Evolutionary conservation across 2,797 vertebrate genomes (phyloP).

Genomic region (Pantherophis alleghaniensis): DNA sequence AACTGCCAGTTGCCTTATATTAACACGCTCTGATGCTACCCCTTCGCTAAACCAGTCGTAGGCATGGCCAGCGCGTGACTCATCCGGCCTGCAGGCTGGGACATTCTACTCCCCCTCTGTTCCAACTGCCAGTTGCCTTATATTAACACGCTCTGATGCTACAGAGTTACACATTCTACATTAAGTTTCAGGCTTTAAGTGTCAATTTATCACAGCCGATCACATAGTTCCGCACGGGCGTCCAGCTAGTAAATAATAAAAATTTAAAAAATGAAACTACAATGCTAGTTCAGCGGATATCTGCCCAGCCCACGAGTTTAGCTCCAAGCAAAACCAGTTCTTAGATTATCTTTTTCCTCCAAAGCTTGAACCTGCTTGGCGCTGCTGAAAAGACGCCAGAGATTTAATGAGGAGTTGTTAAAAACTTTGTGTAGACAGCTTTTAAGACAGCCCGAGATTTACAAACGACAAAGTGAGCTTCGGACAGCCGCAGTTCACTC

Average conservation of each 20-base stretch:
- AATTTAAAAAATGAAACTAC: background rate
- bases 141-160: too few species aligned
- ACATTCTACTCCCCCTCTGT: too few species aligned
- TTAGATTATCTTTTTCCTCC: background rate
- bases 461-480: background rate
- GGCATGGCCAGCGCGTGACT: too few species aligned
- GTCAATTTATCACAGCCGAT: too few species aligned
- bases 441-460: background rate
- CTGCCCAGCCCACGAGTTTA: background rate
- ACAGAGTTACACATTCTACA: too few species aligned
- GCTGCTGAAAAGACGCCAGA: rapidly evolving
- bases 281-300: background rate
- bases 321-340: background rate
- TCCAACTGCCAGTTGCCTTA: too few species aligned
- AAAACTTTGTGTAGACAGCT: background rate
- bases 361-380: background rate
- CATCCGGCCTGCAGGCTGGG: too few species aligned
- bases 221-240: too few species aligned
- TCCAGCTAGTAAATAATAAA: background rate
- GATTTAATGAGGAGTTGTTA: background rate
- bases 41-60: too few species aligned
- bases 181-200: too few species aligned
- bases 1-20: too few species aligned
- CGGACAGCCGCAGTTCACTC: background rate
- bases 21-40: too few species aligned